Evolutionary conservation across 2,113 vertebrate species (phyloP), one percentile per base, ranked within the genome.

Genomic region (Epinephelus lanceolatus): DNA sequence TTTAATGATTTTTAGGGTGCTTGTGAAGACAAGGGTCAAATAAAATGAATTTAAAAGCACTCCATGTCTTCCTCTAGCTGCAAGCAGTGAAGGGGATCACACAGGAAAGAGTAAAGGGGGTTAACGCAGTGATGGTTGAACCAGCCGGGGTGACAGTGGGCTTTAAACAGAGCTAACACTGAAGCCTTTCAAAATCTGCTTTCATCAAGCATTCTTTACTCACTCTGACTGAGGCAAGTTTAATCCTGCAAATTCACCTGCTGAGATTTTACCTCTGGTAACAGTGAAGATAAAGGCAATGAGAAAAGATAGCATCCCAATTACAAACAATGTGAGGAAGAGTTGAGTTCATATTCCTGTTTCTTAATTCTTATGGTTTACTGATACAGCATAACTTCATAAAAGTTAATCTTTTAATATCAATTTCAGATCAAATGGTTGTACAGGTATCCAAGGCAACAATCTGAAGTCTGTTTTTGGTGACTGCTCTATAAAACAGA

Each of bases 221-320:
- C 40, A 18, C 53, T 61, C 76, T 60, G 25, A 83, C 63, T 67
- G 55, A 63, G 86, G 76, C 19, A 61, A 27, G 63, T 71, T 78
- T 91, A 87, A 91, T 87, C 85, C 81, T 55, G 30, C 15, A 78
- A 80, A 74, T 81, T 85, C 76, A 91, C 80, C 81, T 86, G 79
- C 74, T 66, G 80, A 83, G 77, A 84, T 47, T 76, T 81, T 37
- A 80, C 76, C 88, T 85, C 59, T 60, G 81, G 87, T 78, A 62
- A 73, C 45, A 5, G 21, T 52, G 17, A 65, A 67, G 67, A 86
- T 67, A 67, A 73, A 83, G 73, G 66, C 19, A 78, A 69, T 19
- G 61, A 63, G 63, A 76, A 63, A 57, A 84, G 56, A 63, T 57
- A 71, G 51, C 13, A 7, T 21, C 57, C 56, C n/a, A 15, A 40